Conservation (phyloP, 2,113 vertebrate species). For the Tenrec ecaudatus region DNA sequence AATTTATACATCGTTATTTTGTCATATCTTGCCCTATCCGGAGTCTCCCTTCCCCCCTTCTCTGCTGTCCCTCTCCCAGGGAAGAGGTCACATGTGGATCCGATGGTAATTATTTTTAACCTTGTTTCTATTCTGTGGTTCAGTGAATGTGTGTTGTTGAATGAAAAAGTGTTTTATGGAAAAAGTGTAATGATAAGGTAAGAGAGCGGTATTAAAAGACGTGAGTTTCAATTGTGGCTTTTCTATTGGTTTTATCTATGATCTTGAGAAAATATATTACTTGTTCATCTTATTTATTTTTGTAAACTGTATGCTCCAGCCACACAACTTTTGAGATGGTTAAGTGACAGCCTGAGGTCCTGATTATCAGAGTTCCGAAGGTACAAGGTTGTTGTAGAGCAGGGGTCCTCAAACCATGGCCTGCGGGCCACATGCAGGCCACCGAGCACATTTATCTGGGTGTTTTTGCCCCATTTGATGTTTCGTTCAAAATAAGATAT, state of each 20-base stretch:
- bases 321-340: constrained; percentile 1
- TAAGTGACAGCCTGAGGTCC: constrained; percentile 27
- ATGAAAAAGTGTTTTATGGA: neutral
- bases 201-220: neutral
- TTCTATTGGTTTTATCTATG: constrained; percentile 26
- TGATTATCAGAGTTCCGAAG: neutral
- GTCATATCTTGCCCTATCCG: no score
- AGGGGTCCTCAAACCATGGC: no score
- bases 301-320: neutral
- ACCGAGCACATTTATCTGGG: no score
- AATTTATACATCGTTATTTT: no score
- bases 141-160: neutral
- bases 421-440: no score
- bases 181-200: neutral
- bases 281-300: constrained; percentile 22
- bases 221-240: constrained; percentile 6
- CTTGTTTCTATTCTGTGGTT: neutral
- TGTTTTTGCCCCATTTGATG: no score
- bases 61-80: no score
- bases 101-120: neutral
- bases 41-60: no score
- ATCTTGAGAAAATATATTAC: constrained; percentile 29
- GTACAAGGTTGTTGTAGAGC: neutral
- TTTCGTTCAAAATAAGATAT: no score
- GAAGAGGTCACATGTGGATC: neutral